Base-by-base conservation (phyloP, 2,888 invertebrate species). In the Nemotelus pantherinus region DNA sequence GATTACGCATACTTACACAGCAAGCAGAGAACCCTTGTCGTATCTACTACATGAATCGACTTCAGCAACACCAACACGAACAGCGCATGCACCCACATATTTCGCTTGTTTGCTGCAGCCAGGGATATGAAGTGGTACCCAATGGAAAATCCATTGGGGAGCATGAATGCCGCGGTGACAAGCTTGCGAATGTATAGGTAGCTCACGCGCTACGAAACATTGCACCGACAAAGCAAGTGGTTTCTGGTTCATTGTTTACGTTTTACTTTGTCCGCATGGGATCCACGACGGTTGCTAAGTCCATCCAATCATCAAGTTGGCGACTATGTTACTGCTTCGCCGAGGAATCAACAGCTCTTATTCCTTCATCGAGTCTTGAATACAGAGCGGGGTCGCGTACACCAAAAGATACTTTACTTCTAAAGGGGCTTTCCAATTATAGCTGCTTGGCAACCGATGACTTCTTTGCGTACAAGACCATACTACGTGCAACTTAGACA, bases 211-310 rank as follows among this genome's bases (percentile, higher is more conserved):
- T 9, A 71, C 71, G 41, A 71, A 71, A 55, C 57, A 71, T 71
- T 71, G 71, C 71, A 55, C 57, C 57, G 71, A 55, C 71, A 71
- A 71, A 71, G 71, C 71, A 71, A 71, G 71, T 71, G 71, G 71
- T 71, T 71, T 71, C 50, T 57, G 44, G 43, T 68, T 68, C 71
- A 57, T 71, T 71, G 71, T 71, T 71, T 71, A 71, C 71, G 71
- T 71, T 71, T 68, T 71, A 57, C 71, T 57, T 71, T 57, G 71
- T 71, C 57, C 71, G 71, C 71, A 71, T 71, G 55, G 44, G 71
- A 71, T 71, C 43, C 25, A n/a, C 25, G 25, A 1, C 25, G 39
- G 39, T 50, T 9, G 50, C 9, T 50, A 9, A 50, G 50, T 50
- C 9, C 6, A 5, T 50, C 50, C 25, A 25, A 25, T 25, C 25